These are phyloP conservation scores for Osmerus eperlanus DNA, from an alignment of 2,113 vertebrate genomes.

Conservation along the genomic window DNA sequence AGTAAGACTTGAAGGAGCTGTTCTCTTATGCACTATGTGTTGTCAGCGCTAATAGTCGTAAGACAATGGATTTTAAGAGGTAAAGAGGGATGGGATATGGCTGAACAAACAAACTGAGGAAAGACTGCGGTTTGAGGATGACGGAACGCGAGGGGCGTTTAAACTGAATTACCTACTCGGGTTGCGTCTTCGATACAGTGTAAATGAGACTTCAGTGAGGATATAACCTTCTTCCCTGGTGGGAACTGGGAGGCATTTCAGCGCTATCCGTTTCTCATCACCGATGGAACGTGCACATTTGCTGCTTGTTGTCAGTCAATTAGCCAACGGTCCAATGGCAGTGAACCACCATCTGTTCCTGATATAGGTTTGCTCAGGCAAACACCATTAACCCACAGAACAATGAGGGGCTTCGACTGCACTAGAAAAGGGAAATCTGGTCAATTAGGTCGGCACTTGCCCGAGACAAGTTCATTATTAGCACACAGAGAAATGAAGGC, in stretches of 20 bases:
- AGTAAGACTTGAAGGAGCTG: constrained; percentile 14
- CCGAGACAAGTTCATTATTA: constrained; percentile 56
- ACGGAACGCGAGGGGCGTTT: neutral
- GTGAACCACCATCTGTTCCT: constrained; percentile 58
- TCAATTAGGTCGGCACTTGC: constrained; percentile 61
- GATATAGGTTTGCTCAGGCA: constrained; percentile 53
- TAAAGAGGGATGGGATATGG: neutral
- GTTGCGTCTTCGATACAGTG: constrained; percentile 2
- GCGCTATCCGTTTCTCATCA: constrained; percentile 32
- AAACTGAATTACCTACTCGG: constrained; percentile 17
- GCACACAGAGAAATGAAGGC: constrained; percentile 6
- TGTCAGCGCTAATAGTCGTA: constrained; percentile 34
- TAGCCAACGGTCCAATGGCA: constrained; percentile 40
- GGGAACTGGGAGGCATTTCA: constrained; percentile 8
- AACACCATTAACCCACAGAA: constrained; percentile 61
- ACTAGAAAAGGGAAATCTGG: constrained; percentile 52
- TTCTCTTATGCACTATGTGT: constrained; percentile 38
- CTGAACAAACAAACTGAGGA: neutral
- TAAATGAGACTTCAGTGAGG: constrained; percentile 32
- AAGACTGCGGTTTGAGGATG: neutral
- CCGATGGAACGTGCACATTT: constrained; percentile 39
- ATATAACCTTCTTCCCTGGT: constrained; percentile 20
- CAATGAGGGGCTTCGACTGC: constrained; percentile 42
- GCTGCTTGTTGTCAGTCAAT: constrained; percentile 54
- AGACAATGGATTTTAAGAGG: constrained; percentile 37